phyloP scores from a whole-genome alignment of 30 jellyfish, hydroid and myxozoan species.

The Pelagia noctiluca region DNA sequence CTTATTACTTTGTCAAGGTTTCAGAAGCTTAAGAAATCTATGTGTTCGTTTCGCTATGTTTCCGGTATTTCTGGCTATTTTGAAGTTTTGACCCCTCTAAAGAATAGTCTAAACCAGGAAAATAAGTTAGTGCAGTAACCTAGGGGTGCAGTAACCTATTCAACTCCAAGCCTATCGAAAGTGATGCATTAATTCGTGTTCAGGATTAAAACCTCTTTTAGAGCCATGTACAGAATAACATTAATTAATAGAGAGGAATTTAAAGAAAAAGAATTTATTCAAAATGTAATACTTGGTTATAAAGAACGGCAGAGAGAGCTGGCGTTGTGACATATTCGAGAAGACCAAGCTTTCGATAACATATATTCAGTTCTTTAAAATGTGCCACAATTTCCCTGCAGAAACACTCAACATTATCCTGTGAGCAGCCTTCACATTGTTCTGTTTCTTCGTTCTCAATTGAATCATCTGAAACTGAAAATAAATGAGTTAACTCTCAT shows the following conservation, averaged over 20 bases:
- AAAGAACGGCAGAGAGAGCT: conserved; percentile 75
- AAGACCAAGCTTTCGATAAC: conserved; percentile 63
- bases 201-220: neutral
- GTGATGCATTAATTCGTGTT: neutral
- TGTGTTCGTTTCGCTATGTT: no score
- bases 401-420: conserved; percentile 23
- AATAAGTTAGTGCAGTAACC: neutral
- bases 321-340: conserved; percentile 69
- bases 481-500: neutral
- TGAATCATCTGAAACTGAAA: conserved; percentile 2
- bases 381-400: conserved; percentile 39
- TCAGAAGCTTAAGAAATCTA: no score
- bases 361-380: conserved; percentile 43
- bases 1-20: no score
- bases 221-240: neutral
- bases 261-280: neutral
- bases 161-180: neutral
- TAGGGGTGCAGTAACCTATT: neutral
- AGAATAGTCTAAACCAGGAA: no score
- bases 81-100: no score
- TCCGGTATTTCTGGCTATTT: no score
- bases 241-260: neutral
- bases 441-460: conserved; percentile 15
- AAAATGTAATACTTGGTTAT: conserved; percentile 62
- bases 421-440: conserved; percentile 17